Evolutionary conservation across 2,888 invertebrate genomes (phyloP), one percentile per base, ranked within the genome.

Genomic region (Leucophenga maculata): DNA sequence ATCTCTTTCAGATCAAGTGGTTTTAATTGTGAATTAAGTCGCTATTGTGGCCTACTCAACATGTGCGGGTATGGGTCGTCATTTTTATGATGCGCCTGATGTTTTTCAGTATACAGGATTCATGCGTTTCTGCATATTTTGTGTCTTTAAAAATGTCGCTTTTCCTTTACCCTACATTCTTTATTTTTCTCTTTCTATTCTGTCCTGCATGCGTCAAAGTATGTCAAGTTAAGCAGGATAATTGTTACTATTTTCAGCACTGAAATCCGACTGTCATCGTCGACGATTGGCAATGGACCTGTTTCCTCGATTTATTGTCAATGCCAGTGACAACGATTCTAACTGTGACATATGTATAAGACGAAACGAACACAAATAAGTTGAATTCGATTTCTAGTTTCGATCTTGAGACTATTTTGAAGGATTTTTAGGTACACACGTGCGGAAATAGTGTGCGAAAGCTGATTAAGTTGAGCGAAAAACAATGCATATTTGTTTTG

Each of bases 1-100:
- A 67, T 72, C 75, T 76, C 72, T 72, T 73, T 68, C 70, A 72
- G 18, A 18, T 80, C 72, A 78, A 86, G 87, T 78, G 87, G 84
- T 79, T 86, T 87, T 86, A 86, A 85, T 87, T 86, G 87, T 86
- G 83, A 86, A 86, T 86, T 87, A 86, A 87, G 87, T 79, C 83
- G 78, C 84, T 86, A 87, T 86, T 86, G 87, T 86, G 82, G 75
- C 76, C 71, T 72, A 6, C 39, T 39, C 73, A 73, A 75, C n/a
- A 44, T 44, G 44, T 26, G 14, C n/a, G 50, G 50, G 18, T 16
- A 18, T 11, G 50, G 14, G 50, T n/a, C 16, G 4, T 26, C 3
- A 3, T 26, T 2, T 26, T 26, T 2, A 26, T 26, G 26, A 26
- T 26, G 62, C 64, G 67, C 64, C 46, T 46, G 60, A 70, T 68